phyloP scores from a whole-genome alignment of 2,888 invertebrate species.

The Autographa gamma region DNA sequence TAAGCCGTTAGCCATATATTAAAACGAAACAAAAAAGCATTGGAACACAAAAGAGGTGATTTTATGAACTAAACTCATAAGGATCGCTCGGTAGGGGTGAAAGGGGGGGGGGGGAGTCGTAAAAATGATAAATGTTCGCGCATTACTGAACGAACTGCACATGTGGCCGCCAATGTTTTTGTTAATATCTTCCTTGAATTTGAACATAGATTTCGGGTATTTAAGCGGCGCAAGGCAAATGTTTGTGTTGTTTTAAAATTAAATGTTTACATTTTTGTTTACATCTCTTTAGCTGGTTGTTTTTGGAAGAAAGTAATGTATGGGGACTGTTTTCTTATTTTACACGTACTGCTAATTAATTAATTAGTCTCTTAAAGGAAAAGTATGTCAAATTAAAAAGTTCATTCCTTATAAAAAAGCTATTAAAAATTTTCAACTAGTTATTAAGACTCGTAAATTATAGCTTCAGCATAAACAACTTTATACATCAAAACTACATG shows the following conservation, averaged over 20 bases:
- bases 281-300: too few relatives aligned
- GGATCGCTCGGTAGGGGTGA: slow-evolving; percentile 23
- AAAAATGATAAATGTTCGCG: slow-evolving; percentile 65
- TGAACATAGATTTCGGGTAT: slow-evolving; percentile 55
- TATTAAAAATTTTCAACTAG: too few relatives aligned
- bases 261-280: background rate
- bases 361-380: too few relatives aligned
- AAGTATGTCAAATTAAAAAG: too few relatives aligned
- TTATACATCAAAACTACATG: too few relatives aligned
- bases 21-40: slow-evolving; percentile 27
- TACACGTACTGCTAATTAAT: too few relatives aligned
- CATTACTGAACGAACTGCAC: slow-evolving; percentile 60
- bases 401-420: too few relatives aligned
- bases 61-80: slow-evolving; percentile 60
- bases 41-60: slow-evolving; percentile 44
- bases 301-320: too few relatives aligned
- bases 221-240: slow-evolving; percentile 24
- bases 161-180: slow-evolving; percentile 59
- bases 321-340: too few relatives aligned
- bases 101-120: slow-evolving; percentile 45
- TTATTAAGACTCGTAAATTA: too few relatives aligned
- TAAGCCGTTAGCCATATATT: slow-evolving; percentile 43
- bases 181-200: slow-evolving; percentile 57
- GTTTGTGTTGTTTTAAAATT: too few relatives aligned
- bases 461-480: too few relatives aligned